Base-by-base conservation (phyloP, 2,888 invertebrate genomes). In the Oeneis ivallda region DNA sequence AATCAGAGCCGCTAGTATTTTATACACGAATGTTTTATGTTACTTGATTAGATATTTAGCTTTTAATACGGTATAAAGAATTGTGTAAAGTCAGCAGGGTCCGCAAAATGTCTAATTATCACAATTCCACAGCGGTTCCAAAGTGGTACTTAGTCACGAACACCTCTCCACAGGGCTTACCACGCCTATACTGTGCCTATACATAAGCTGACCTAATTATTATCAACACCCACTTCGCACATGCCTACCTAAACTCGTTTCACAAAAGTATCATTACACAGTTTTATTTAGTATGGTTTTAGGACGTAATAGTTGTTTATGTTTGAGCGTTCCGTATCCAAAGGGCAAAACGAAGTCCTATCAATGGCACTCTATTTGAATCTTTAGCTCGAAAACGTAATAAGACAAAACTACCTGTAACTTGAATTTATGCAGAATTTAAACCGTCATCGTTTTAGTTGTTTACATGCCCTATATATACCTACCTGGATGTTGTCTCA, bases 101-200 rank as follows among this genome's bases (percentile, higher is more conserved):
- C 39, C 32, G n/a, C 32, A 47, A 34, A 41, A 15, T 50, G n/a
- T 59, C 45, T 59, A 59, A 68, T 68, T 65, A 68, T 68, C 54
- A 61, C 61, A 58, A 68, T 62, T 65, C 67, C 70, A 62, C 54
- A 60, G 65, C 54, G 64, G 65, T 68, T 67, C 59, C 70, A 75
- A 75, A 76, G 75, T 72, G 72, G 72, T 64, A 66, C 64, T 62
- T 32, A 63, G 70, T 70, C 72, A 73, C 72, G 76, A 68, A 67
- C 64, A 62, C 65, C 64, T 59, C 67, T 65, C 57, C 65, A 65
- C 49, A 53, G 54, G 53, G 62, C 60, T 49, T 52, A 67, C 73
- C 73, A 66, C 76, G 65, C 72, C 71, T 71, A 66, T 52, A 67
- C 73, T 72, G 66, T 75, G 65, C 72, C 71, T 71, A 66, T 67